Conservation (phyloP, 2,113 vertebrate genomes). For the Pedionomus torquatus region DNA sequence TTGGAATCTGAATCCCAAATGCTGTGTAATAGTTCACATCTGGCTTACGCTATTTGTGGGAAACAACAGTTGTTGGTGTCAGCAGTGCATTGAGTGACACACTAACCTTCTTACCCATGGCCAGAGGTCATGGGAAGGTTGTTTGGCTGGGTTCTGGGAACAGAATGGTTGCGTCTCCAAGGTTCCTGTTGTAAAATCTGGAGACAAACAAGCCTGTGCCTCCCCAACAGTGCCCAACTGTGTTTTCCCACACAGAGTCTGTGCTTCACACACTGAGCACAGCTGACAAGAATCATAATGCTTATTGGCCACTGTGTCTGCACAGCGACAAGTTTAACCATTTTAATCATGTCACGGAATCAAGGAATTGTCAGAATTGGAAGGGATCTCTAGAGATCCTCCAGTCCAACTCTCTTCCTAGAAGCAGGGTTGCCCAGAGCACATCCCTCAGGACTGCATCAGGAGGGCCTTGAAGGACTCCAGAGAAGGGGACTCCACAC, state of each 20-base stretch:
- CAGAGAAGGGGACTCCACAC: no score
- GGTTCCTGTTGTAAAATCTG: not conserved
- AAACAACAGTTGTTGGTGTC: not conserved
- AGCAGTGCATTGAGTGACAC: not conserved
- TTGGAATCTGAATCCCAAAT: constrained; percentile 67
- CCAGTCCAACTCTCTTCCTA: no score
- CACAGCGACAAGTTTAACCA: not conserved
- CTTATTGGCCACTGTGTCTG: not conserved
- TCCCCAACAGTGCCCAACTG: not conserved
- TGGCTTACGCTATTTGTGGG: constrained; percentile 45
- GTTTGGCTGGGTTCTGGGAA: not conserved
- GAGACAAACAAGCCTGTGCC: not conserved
- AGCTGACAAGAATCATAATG: not conserved
- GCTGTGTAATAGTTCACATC: constrained; percentile 71
- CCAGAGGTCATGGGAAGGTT: not conserved
- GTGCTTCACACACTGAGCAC: not conserved
- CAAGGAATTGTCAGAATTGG: no score
- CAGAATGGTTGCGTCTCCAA: not conserved
- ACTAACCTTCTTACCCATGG: not conserved
- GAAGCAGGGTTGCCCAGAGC: no score
- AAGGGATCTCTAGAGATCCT: no score
- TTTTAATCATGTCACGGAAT: not conserved
- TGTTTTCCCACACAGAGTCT: not conserved
- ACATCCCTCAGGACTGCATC: no score
- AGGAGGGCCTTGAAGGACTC: no score